Percentiles rank a stretch among this genome's conserved stretches.
Evolutionary conservation across 1,140 invertebrate genomes (phyloP).

Genomic region (Idris sp.): DNA sequence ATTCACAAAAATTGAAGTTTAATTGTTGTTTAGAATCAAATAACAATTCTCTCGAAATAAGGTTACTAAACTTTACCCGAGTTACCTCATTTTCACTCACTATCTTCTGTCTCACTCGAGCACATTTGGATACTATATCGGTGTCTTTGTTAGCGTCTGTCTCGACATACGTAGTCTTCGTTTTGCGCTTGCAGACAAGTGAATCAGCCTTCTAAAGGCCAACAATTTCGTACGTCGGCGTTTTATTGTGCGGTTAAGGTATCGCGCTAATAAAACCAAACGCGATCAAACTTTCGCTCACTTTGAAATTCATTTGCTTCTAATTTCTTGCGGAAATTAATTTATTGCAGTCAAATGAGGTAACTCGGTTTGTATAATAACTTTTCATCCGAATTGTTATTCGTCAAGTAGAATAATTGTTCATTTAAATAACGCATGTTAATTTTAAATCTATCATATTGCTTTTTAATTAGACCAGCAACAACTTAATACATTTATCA

Average conservation of each 20-base stretch:
- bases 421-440: constrained; percentile 1
- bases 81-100: constrained; percentile 42
- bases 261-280: constrained; percentile 41
- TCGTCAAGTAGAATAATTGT: constrained; percentile 27
- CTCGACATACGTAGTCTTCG: neutral
- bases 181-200: constrained; percentile 12
- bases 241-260: constrained; percentile 43
- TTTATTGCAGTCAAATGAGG: constrained; percentile 32
- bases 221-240: constrained; percentile 32
- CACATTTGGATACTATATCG: constrained; percentile 54
- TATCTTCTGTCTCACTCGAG: constrained; percentile 25
- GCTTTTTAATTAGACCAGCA: too few relatives aligned
- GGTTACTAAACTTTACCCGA: constrained; percentile 61
- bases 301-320: constrained; percentile 8
- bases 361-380: constrained; percentile 32
- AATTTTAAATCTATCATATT: too few relatives aligned
- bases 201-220: constrained; percentile 55
- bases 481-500: too few relatives aligned
- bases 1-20: too few relatives aligned
- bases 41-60: too few relatives aligned
- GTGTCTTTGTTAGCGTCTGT: constrained; percentile 8
- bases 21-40: too few relatives aligned
- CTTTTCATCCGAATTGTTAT: constrained; percentile 28
- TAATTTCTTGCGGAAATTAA: constrained; percentile 33
- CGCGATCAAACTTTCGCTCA: constrained; percentile 43